phyloP scores from a whole-genome alignment of 2,113 vertebrate genomes.

The Nesogale talazaci region DNA sequence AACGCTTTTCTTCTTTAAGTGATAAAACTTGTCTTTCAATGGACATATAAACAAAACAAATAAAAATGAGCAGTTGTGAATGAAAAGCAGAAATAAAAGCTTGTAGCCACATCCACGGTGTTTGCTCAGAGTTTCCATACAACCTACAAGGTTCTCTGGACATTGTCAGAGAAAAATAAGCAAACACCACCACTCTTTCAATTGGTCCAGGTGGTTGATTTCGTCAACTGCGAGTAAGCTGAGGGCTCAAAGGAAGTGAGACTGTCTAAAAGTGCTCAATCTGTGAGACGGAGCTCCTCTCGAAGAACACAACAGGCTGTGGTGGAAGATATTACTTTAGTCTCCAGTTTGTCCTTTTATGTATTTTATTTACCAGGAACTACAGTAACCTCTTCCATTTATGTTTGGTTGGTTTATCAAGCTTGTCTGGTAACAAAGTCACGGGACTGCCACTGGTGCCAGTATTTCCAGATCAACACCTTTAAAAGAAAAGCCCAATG shows the following conservation, averaged over 20 bases:
- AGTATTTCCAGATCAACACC: slow-evolving; percentile 35
- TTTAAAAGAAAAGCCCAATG: slow-evolving; percentile 36
- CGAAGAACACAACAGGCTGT: neutral
- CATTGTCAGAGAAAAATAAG: neutral
- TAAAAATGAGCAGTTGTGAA: neutral
- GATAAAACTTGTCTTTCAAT: slow-evolving; percentile 21
- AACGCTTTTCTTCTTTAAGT: slow-evolving; percentile 26
- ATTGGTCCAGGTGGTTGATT: slow-evolving; percentile 9
- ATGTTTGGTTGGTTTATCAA: slow-evolving; percentile 32
- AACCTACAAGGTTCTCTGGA: neutral
- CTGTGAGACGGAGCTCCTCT: neutral
- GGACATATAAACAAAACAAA: slow-evolving; percentile 33
- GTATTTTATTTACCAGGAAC: slow-evolving; percentile 52
- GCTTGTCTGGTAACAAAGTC: neutral
- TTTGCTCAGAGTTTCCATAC: neutral
- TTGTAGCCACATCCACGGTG: neutral
- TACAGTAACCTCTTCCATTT: slow-evolving; percentile 3
- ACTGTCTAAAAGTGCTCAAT: neutral
- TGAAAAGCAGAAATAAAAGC: neutral
- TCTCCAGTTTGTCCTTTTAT: slow-evolving; percentile 16
- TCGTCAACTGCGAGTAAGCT: slow-evolving; percentile 25
- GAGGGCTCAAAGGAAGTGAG: neutral
- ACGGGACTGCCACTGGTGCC: neutral
- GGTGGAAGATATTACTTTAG: neutral
- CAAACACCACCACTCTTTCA: slow-evolving; percentile 1